Conservation (phyloP, 2,888 invertebrate genomes). For the Eilema caniola region DNA sequence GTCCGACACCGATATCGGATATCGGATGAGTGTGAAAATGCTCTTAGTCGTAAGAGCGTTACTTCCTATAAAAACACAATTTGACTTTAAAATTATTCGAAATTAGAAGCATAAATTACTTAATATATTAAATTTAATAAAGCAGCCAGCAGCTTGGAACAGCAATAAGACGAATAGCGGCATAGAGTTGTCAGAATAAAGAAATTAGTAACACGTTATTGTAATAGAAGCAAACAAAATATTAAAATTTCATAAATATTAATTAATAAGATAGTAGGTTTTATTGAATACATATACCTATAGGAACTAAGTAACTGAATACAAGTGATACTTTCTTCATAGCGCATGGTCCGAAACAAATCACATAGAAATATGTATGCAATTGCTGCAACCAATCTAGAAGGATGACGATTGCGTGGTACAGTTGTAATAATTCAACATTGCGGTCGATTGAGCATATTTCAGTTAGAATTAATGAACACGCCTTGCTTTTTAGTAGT, state of each 20-base stretch:
- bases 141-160: background rate
- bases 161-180: background rate
- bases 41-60: background rate
- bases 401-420: constrained; percentile 43
- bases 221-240: too few relatives aligned
- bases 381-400: constrained; percentile 34
- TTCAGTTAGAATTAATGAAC: constrained; percentile 41
- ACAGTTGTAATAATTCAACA: constrained; percentile 38
- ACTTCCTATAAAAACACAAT: background rate
- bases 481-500: constrained; percentile 26
- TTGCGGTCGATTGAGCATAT: constrained; percentile 34
- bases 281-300: constrained; percentile 21
- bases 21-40: too few relatives aligned
- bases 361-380: constrained; percentile 46
- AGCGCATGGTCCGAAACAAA: constrained; percentile 51
- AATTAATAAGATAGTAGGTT: background rate
- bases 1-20: too few relatives aligned
- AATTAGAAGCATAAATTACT: background rate
- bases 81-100: background rate
- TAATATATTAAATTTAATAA: background rate
- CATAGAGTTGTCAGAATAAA: background rate
- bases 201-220: background rate
- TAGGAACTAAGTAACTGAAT: constrained; percentile 29
- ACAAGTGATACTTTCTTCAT: constrained; percentile 62
- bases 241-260: background rate